Percentiles rank a stretch among this genome's conserved stretches.
Evolutionary conservation across 2,797 vertebrate genomes (phyloP).

Genomic region (Sebastes glaucus): DNA sequence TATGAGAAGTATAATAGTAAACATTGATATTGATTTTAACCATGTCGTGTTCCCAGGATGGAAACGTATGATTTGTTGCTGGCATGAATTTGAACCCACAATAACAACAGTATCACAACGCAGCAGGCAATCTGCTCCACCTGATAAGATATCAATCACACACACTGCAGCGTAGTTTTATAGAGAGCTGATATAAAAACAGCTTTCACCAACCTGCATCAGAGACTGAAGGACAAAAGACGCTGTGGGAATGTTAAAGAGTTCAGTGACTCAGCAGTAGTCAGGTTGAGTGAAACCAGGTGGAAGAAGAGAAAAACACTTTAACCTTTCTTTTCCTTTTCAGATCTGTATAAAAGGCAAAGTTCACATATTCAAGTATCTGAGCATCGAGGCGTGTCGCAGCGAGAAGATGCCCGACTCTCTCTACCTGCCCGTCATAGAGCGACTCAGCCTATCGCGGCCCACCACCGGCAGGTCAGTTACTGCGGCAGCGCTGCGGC

Average conservation of each 20-base stretch:
- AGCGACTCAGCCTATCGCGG: slow-evolving; percentile 86
- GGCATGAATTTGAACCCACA: background rate
- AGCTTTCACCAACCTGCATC: background rate
- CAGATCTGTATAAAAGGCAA: slow-evolving; percentile 97
- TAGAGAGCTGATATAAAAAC: background rate
- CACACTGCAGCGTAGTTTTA: background rate
- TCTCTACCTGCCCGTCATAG: slow-evolving; percentile 88
- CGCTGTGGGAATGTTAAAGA: background rate
- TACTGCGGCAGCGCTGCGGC: background rate
- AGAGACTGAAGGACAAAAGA: background rate
- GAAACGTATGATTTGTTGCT: background rate
- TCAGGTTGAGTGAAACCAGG: background rate
- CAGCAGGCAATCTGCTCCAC: background rate
- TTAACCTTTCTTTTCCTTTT: background rate
- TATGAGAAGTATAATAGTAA: background rate
- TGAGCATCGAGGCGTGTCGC: slow-evolving; percentile 92
- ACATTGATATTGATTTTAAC: background rate
- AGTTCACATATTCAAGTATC: slow-evolving; percentile 97
- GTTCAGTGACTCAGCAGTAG: slow-evolving; percentile 1
- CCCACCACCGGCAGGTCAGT: slow-evolving; percentile 89
- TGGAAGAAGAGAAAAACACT: background rate
- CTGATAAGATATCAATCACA: background rate
- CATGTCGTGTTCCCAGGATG: background rate
- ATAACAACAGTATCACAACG: background rate
- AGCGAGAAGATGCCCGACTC: slow-evolving; percentile 90